These are phyloP conservation scores for Heterotis niloticus DNA, from an alignment of 2,113 vertebrate species.

Conservation along the genomic window DNA sequence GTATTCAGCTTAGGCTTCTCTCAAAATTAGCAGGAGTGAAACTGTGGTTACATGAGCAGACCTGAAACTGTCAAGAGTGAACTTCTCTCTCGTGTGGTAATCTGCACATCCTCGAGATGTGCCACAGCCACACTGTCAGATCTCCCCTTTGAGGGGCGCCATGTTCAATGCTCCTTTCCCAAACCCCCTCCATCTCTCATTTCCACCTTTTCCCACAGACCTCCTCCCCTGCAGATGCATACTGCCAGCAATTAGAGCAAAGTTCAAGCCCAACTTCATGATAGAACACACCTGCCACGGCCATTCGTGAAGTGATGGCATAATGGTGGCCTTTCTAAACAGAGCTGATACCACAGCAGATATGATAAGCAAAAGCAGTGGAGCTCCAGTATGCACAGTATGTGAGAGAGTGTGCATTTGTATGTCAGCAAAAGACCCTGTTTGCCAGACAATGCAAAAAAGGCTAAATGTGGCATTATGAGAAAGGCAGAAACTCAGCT, in stretches of 20 bases:
- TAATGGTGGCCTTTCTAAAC: background rate
- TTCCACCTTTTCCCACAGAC: background rate
- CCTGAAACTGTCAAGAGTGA: background rate
- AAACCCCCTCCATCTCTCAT: rapidly evolving
- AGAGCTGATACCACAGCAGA: background rate
- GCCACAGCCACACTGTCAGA: background rate
- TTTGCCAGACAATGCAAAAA: background rate
- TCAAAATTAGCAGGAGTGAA: background rate
- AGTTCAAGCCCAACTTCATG: slow-evolving; percentile 29
- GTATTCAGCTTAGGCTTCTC: background rate
- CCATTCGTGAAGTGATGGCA: slow-evolving; percentile 24
- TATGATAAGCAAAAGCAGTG: background rate
- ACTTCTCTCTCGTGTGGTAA: background rate
- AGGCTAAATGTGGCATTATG: background rate
- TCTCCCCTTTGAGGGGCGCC: too few relatives aligned
- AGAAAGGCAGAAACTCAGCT: background rate
- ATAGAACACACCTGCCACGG: slow-evolving; percentile 30
- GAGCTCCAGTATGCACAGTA: background rate
- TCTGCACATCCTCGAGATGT: background rate
- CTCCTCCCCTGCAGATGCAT: slow-evolving; percentile 22
- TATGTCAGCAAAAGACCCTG: background rate
- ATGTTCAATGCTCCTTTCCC: background rate
- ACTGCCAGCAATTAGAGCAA: slow-evolving; percentile 37
- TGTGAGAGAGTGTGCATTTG: background rate
- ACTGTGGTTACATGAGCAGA: background rate